phyloP scores from a whole-genome alignment of 2,113 vertebrate genomes.

The Gadus macrocephalus region DNA sequence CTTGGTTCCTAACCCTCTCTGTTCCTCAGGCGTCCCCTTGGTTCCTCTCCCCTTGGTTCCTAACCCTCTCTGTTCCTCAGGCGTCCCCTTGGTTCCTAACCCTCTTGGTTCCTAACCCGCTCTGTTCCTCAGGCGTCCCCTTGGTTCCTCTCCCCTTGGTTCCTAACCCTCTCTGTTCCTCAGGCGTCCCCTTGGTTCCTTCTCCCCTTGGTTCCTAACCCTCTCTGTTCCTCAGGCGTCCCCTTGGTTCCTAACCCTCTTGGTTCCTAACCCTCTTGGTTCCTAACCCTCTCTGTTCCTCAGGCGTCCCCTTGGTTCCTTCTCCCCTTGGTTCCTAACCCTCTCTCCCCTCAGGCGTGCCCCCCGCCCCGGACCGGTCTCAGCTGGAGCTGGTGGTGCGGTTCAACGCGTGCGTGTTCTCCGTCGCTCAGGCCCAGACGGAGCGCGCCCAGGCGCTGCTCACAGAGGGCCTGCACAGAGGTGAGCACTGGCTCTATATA shows the following conservation, averaged over 20 bases:
- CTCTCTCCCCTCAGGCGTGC: slow-evolving; percentile 52
- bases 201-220: no score
- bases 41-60: no score
- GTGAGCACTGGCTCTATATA: slow-evolving; percentile 29
- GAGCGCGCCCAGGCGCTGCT: slow-evolving; percentile 54
- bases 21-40: slow-evolving; percentile 62
- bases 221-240: slow-evolving; percentile 44
- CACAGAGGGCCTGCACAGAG: slow-evolving; percentile 53
- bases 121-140: no score
- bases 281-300: background rate
- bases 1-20: background rate
- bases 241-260: background rate
- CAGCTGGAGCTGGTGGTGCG: slow-evolving; percentile 65
- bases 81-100: no score
- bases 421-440: slow-evolving; percentile 42
- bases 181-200: no score
- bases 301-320: slow-evolving; percentile 43
- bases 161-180: no score
- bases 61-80: no score
- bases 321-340: background rate
- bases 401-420: slow-evolving; percentile 64
- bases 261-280: background rate
- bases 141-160: no score
- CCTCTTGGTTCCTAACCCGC: no score
- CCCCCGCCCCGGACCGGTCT: slow-evolving; percentile 44